A percentile compares a stretch with the other conserved stretches of the same genome.
Evolutionary conservation across 2,113 vertebrate species (phyloP).

Genomic region (Platysteira castanea): DNA sequence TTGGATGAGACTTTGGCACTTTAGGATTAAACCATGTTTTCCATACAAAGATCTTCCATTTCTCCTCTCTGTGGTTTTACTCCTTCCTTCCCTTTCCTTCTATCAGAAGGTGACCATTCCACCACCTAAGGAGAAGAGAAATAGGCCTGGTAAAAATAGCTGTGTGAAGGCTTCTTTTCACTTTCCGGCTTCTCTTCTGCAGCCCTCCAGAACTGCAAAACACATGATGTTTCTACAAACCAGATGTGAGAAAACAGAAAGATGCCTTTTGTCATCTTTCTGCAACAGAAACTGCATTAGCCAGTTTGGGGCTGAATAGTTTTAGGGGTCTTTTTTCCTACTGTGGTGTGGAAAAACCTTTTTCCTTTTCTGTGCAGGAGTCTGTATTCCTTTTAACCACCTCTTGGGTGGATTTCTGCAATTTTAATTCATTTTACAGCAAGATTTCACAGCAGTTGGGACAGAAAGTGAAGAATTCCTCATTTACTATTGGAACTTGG

Average conservation of each 20-base stretch:
- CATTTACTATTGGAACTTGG: background rate
- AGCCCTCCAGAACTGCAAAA: background rate
- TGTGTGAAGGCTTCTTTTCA: background rate
- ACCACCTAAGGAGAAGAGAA: background rate
- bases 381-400: background rate
- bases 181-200: background rate
- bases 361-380: background rate
- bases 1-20: background rate
- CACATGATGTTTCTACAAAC: background rate
- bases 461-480: background rate
- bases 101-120: background rate
- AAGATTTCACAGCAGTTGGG: constrained; percentile 1
- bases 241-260: background rate
- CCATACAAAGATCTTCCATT: background rate
- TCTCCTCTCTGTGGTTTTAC: background rate
- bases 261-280: background rate
- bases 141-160: background rate
- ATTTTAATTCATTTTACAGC: background rate
- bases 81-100: background rate
- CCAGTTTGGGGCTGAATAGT: background rate
- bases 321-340: background rate
- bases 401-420: background rate
- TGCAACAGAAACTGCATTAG: background rate
- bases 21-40: background rate
- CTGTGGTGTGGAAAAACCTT: background rate